Evolutionary conservation across 1,140 invertebrate genomes (phyloP), one percentile per base, ranked within the genome.

Genomic region (Papilio glaucus): DNA sequence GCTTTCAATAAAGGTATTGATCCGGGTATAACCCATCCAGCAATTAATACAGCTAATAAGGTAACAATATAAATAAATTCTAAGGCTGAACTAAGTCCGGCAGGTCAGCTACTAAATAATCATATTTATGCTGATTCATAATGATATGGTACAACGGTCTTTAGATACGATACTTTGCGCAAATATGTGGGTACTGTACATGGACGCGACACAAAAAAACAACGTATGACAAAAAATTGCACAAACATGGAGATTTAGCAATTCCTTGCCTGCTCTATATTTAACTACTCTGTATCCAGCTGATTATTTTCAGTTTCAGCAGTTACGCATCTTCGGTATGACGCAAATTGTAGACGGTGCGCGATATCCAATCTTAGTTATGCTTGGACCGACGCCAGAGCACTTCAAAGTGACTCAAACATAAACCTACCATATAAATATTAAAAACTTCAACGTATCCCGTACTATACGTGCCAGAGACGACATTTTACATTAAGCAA

Each of bases 391-490:
- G 3, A 26, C 49, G 49, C 49, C 49, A 57, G 9, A 57, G 0
- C 49, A 57, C 49, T 57, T 57, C 49, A 53, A 53, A 53, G 45
- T 33, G 29, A 33, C 29, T 53, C 45, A 57, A 24, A 57, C 21
- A 57, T 24, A 33, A 33, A 33, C 2, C 29, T 12, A 57, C 49
- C 49, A 24, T 57, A 57, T 57, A 24, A 24, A 24, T 4, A 24
- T 57, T 57, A 57, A 57, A 24, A 57, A 12, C 21, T 26, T 57
- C 12, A 26, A 57, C 24, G 12, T 26, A 57, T 13, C 45, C 6
- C n/a, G n/a, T n/a, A n/a, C n/a, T n/a, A 33, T 6, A 33, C 29
- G 2, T 33, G 13, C 13, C 0, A 3, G 10, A 57, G 49, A 24
- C 9, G 45, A 57, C 49, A 57, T 21, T 57, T 10, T 12, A 21